Evolutionary conservation across 2,113 vertebrate genomes (phyloP), one percentile per base, ranked within the genome.

Genomic region (Clinocottus analis): DNA sequence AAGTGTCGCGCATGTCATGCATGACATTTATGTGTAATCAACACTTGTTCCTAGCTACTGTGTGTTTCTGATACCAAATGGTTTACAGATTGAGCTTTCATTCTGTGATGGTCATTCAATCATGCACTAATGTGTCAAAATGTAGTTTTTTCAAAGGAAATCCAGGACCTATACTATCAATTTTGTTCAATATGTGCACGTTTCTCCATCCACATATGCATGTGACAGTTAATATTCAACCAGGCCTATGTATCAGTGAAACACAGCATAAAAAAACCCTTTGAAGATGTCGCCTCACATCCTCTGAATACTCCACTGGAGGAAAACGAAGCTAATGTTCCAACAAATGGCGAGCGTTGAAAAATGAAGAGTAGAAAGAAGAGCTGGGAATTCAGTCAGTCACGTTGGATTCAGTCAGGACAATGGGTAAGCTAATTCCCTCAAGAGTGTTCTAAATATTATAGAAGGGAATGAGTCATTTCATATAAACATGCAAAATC

Each of bases 311-410:
- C 62, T 77, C 62, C 63, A 78, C 76, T 31, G 12, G 23, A 76
- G 71, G 21, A 59, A 88, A 83, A 82, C 66, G 79, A 82, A 72
- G 47, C 67, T 77, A 83, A 65, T 81, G 81, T 78, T 83, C 79
- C 73, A 75, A 77, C 85, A 80, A 71, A 62, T 51, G 82, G 75
- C 27, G 33, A 35, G 31, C 78, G 59, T 58, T 69, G 62, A 12
- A 12, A 69, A 51, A 72, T 2, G 3, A 62, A 16, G 7, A 72
- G 35, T 65, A 8, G 17, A 72, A 58, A 64, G 29, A 75, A 25
- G 23, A 76, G 53, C 56, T 77, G 41, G 7, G 13, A 68, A 63
- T 81, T 75, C 41, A 47, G 27, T 72, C 70, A 60, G 51, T 82
- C 66, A 61, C 64, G 72, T 62, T 55, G 13, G 71, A 69, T 86